A percentile compares a stretch with the other conserved stretches of the same genome.
These are phyloP conservation scores for Xestia xanthographa DNA, from an alignment of 2,888 invertebrate genomes.

Conservation along the genomic window DNA sequence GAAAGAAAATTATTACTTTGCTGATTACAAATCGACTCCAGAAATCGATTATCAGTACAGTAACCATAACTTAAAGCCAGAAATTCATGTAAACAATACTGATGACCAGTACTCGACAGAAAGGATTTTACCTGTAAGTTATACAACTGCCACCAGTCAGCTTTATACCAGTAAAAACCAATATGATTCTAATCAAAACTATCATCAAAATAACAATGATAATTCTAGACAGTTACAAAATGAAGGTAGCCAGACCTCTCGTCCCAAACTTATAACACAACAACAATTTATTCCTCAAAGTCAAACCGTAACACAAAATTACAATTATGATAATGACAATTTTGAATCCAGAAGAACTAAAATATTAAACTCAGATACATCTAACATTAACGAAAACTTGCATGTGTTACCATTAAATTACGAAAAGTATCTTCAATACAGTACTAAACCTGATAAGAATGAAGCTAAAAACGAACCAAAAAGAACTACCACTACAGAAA, in stretches of 20 bases:
- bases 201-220: constrained; percentile 16
- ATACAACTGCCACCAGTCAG: constrained; percentile 29
- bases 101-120: constrained; percentile 49
- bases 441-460: constrained; percentile 57
- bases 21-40: constrained; percentile 49
- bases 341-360: constrained; percentile 74
- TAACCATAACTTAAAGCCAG: constrained; percentile 45
- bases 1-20: constrained; percentile 45
- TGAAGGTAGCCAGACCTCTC: constrained; percentile 53
- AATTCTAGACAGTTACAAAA: constrained; percentile 25
- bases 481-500: constrained; percentile 62
- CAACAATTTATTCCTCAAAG: constrained; percentile 77
- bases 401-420: constrained; percentile 63
- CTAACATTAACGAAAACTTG: constrained; percentile 42
- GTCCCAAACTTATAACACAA: constrained; percentile 76
- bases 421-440: constrained; percentile 49
- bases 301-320: constrained; percentile 79
- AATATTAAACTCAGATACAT: constrained; percentile 59
- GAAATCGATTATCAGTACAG: constrained; percentile 44
- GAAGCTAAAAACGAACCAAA: constrained; percentile 65
- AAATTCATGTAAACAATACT: constrained; percentile 30
- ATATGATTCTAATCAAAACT: constrained; percentile 26
- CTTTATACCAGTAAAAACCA: constrained; percentile 20
- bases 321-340: constrained; percentile 77
- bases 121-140: constrained; percentile 23